Base-by-base conservation (phyloP, 2,888 invertebrate species). In the Junonia oenone region DNA sequence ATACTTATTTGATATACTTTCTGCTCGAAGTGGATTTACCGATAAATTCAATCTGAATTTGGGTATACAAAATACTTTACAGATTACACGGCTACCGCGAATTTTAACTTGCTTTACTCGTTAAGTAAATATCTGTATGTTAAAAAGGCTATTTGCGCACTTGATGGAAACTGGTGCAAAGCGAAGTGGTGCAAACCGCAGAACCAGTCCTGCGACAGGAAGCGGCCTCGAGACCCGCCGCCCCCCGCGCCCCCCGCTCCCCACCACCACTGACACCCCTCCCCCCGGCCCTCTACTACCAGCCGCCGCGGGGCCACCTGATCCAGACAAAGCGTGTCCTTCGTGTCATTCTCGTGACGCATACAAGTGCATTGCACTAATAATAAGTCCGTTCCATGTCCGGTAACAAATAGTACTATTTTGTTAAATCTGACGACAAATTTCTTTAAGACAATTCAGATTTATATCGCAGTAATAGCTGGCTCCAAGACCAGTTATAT, bases 301-400 rank as follows among this genome's bases (percentile, higher is more conserved):
- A 58, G 61, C 70, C 70, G 71, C 68, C 60, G 67, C 63, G 62
- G 73, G 71, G 76, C 78, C 84, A 83, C 84, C 83, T 83, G 86
- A 81, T 84, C 84, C 84, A 86, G 86, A 86, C 87, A 86, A 86
- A 86, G 85, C 85, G 77, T 83, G 87, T 86, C 87, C 87, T 86
- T 86, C 86, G 72, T 76, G 70, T 66, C 67, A 64, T 63, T 69
- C 71, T 70, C 66, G 73, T 87, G 86, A 86, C 86, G 84, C 85
- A 84, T 81, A 71, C 83, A 83, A 85, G 87, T 86, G 86, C 87
- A 86, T 85, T 86, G 84, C 83, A 84, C 86, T 81, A 86, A 75
- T 80, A 81, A 80, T 75, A 78, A 80, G 74, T 76, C 78, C 76
- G 81, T 81, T 81, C 71, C 74, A 83, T 74, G 77, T 85, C 86